Evolutionary conservation across 2,113 vertebrate species (phyloP).

Genomic region (Sprattus sprattus): DNA sequence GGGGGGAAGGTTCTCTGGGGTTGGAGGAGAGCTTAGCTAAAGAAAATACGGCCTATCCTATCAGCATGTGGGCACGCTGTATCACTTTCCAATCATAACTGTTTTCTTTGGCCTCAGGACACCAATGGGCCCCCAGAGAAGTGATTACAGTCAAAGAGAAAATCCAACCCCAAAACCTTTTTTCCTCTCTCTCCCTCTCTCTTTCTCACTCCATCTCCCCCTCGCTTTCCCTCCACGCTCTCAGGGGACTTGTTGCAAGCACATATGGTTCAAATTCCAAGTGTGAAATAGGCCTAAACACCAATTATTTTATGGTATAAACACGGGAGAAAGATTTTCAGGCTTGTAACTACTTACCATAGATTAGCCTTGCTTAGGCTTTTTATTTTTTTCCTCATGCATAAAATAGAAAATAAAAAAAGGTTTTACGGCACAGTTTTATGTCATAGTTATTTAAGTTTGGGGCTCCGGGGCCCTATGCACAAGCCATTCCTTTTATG

Average conservation of each 20-base stretch:
- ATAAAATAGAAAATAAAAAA: conserved; percentile 62
- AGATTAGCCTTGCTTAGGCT: conserved; percentile 65
- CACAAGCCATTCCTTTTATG: conserved; percentile 51
- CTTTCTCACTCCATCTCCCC: conserved; percentile 20
- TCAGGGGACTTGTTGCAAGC: conserved; percentile 56
- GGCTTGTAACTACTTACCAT: conserved; percentile 57
- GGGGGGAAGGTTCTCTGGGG: background rate
- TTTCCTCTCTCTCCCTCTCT: conserved; percentile 2
- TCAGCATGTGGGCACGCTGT: conserved; percentile 62
- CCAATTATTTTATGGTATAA: conserved; percentile 70
- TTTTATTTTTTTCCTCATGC: conserved; percentile 42
- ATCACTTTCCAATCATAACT: conserved; percentile 66
- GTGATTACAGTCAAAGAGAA: conserved; percentile 54
- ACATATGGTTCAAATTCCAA: conserved; percentile 68
- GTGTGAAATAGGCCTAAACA: conserved; percentile 66
- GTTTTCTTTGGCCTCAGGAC: conserved; percentile 63
- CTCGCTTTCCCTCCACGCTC: conserved; percentile 37
- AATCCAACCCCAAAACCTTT: conserved; percentile 54
- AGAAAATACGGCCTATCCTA: conserved; percentile 58
- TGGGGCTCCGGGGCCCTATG: conserved; percentile 27
- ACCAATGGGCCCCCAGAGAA: conserved; percentile 59
- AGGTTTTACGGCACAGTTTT: conserved; percentile 53
- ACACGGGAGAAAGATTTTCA: conserved; percentile 63
- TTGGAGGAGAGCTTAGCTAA: conserved; percentile 16
- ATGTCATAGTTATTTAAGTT: conserved; percentile 39